Evolutionary conservation across 2,113 vertebrate species (phyloP).

Genomic region (Syngnathus typhle): DNA sequence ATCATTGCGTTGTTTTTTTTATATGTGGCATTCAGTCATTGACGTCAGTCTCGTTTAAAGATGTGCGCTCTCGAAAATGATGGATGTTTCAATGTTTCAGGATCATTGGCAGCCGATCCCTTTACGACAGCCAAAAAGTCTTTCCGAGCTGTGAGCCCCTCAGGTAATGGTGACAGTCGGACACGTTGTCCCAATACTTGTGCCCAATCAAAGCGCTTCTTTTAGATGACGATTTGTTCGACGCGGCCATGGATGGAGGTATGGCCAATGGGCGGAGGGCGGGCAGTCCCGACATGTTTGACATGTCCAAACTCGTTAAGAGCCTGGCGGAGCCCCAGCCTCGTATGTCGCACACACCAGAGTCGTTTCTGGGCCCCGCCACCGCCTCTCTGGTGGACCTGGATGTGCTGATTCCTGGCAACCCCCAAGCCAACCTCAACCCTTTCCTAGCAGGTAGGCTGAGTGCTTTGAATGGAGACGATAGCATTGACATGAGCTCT

Average conservation of each 20-base stretch:
- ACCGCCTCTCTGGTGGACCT: slow-evolving; percentile 89
- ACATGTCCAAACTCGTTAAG: slow-evolving; percentile 73
- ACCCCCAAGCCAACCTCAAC: slow-evolving; percentile 75
- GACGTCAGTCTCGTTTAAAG: background rate
- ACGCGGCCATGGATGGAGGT: slow-evolving; percentile 77
- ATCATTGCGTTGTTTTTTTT: too few species aligned
- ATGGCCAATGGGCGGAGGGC: slow-evolving; percentile 70
- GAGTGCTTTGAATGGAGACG: background rate
- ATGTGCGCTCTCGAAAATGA: background rate
- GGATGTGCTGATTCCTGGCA: slow-evolving; percentile 76
- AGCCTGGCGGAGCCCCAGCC: slow-evolving; percentile 66
- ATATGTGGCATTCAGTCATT: too few species aligned
- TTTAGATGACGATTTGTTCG: slow-evolving; percentile 82
- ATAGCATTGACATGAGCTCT: too few species aligned
- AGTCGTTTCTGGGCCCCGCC: slow-evolving; percentile 83
- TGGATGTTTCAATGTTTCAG: background rate
- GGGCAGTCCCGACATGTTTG: slow-evolving; percentile 73
- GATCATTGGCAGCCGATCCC: slow-evolving; percentile 66
- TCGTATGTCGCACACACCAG: slow-evolving; percentile 74
- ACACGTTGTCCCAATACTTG: background rate
- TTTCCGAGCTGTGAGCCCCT: slow-evolving; percentile 71
- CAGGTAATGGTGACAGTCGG: slow-evolving; percentile 62
- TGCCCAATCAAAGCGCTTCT: background rate
- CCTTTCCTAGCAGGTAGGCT: slow-evolving; percentile 84
- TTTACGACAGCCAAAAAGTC: slow-evolving; percentile 61